Percentiles rank a stretch among this genome's conserved stretches.
These are phyloP conservation scores for Intellagama lesueurii DNA, from an alignment of 2,797 vertebrate species.

Conservation along the genomic window DNA sequence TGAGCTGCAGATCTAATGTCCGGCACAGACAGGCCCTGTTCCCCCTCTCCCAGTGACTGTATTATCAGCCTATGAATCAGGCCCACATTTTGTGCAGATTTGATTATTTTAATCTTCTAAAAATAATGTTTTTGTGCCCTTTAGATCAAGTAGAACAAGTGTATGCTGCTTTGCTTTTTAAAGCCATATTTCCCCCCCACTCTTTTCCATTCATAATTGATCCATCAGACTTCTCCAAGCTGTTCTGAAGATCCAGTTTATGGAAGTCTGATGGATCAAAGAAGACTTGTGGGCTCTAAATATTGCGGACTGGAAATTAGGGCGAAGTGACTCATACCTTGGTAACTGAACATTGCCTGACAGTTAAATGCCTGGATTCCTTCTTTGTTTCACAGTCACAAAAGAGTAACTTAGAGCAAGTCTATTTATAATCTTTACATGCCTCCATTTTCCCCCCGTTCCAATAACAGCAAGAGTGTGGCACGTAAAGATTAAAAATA, in stretches of 20 bases:
- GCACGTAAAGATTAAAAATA: background rate
- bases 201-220: background rate
- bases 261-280: background rate
- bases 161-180: background rate
- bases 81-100: background rate
- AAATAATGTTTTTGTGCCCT: background rate
- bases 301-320: background rate
- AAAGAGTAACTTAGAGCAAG: background rate
- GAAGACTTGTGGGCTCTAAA: background rate
- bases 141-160: background rate
- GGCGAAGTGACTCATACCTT: background rate
- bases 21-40: constrained; percentile 41
- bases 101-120: background rate
- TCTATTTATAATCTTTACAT: constrained; percentile 16
- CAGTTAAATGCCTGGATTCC: constrained; percentile 23
- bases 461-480: background rate
- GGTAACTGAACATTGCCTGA: constrained; percentile 2
- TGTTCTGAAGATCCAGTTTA: background rate
- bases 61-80: background rate
- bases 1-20: background rate
- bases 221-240: background rate
- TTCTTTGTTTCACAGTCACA: constrained; percentile 46
- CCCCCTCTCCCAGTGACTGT: rapidly evolving
- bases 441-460: background rate
- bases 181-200: background rate